Evolutionary conservation across 2,113 vertebrate species (phyloP).

Genomic region (Microtus pennsylvanicus): DNA sequence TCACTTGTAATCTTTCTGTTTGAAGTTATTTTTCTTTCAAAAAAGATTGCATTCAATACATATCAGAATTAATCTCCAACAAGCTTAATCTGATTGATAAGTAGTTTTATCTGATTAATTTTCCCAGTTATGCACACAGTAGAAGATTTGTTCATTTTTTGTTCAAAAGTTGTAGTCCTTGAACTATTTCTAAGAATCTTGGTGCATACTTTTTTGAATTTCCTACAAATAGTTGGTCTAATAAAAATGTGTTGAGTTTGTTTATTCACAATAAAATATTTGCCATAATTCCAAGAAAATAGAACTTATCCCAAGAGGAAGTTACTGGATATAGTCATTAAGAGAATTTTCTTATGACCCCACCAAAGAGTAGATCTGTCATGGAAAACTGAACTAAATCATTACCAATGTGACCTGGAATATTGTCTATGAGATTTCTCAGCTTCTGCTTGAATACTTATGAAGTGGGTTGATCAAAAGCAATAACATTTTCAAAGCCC

Average conservation of each 20-base stretch:
- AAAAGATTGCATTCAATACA: conserved; percentile 20
- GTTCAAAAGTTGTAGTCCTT: neutral
- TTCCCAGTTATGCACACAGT: neutral
- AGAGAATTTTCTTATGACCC: neutral
- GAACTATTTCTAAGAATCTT: conserved; percentile 14
- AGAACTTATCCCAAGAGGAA: neutral
- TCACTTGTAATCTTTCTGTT: conserved; percentile 40
- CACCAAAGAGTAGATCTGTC: neutral
- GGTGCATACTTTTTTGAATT: neutral
- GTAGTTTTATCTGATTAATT: neutral
- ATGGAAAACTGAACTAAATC: neutral
- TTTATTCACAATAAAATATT: conserved; percentile 17
- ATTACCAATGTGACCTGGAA: neutral
- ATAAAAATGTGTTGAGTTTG: neutral
- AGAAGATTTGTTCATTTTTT: conserved; percentile 11
- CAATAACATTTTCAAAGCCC: neutral
- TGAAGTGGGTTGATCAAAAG: neutral
- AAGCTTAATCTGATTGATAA: conserved; percentile 17
- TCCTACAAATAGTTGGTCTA: neutral
- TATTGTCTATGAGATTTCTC: neutral
- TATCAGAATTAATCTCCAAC: conserved; percentile 19
- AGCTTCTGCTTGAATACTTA: neutral
- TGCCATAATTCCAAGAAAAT: neutral
- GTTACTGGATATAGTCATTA: neutral
- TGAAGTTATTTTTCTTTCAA: neutral